phyloP scores from a whole-genome alignment of 2,797 vertebrate genomes.

The Alfaro cultratus region DNA sequence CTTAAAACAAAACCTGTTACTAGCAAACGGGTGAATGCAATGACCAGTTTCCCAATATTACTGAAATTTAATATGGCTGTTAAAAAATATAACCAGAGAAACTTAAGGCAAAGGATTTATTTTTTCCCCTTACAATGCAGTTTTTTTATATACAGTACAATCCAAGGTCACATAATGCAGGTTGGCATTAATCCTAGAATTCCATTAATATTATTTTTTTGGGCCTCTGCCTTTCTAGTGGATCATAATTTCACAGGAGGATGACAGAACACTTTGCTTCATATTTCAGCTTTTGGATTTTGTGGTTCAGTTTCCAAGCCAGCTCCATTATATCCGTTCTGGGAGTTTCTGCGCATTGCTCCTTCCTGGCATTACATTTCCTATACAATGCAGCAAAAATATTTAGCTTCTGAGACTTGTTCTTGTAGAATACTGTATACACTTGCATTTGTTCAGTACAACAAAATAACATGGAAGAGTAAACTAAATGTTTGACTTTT shows the following conservation, averaged over 20 bases:
- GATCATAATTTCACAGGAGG: constrained; percentile 40
- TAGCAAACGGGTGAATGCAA: background rate
- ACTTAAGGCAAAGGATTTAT: background rate
- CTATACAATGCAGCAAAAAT: constrained; percentile 17
- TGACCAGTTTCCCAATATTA: background rate
- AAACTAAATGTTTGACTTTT: background rate
- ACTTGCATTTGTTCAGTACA: constrained; percentile 1
- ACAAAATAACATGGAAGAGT: background rate
- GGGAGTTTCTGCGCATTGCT: constrained; percentile 12
- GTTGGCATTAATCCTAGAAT: constrained; percentile 31
- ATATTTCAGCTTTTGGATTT: constrained; percentile 25
- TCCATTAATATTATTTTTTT: constrained; percentile 45
- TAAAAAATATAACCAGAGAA: background rate
- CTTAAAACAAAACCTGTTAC: background rate
- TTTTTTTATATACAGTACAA: constrained; percentile 8
- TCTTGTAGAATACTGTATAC: background rate
- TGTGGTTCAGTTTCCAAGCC: constrained; percentile 26
- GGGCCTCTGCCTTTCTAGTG: constrained; percentile 34
- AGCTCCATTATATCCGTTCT: constrained; percentile 22
- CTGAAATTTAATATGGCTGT: background rate
- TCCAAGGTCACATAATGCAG: constrained; percentile 7
- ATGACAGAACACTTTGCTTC: constrained; percentile 19
- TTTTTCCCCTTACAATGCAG: background rate
- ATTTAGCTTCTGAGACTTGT: background rate
- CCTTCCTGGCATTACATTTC: constrained; percentile 20